Evolutionary conservation across 2,797 vertebrate genomes (phyloP).

Genomic region (Rhabdophis nuchalis): DNA sequence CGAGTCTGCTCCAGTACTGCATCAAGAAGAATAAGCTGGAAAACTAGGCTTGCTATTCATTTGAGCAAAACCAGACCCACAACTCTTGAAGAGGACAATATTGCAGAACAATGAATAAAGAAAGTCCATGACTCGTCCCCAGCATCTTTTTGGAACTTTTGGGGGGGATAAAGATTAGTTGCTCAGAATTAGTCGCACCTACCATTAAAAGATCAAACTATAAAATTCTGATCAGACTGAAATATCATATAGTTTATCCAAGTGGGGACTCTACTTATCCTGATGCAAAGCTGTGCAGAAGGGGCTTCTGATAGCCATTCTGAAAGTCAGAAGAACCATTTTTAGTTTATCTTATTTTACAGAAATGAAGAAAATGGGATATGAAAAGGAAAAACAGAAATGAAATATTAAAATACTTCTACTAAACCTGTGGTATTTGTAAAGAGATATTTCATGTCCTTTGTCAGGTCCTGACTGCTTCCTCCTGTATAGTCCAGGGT

Average conservation of each 20-base stretch:
- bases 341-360: background rate
- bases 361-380: background rate
- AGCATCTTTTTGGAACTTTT: background rate
- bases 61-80: background rate
- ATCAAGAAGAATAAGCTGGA: background rate
- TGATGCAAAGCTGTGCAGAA: background rate
- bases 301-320: background rate
- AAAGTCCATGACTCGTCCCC: background rate
- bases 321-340: background rate
- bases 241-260: background rate
- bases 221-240: background rate
- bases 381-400: background rate
- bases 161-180: background rate
- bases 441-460: background rate
- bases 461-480: background rate
- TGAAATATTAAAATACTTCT: background rate
- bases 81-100: background rate
- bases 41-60: background rate
- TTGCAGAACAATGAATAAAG: background rate
- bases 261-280: background rate
- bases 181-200: background rate
- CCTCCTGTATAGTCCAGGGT: background rate
- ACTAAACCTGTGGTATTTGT: background rate
- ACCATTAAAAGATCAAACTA: background rate
- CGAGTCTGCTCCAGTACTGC: background rate